Evolutionary conservation across 1,140 invertebrate species (phyloP).

Genomic region (Dreissena rostriformis): DNA sequence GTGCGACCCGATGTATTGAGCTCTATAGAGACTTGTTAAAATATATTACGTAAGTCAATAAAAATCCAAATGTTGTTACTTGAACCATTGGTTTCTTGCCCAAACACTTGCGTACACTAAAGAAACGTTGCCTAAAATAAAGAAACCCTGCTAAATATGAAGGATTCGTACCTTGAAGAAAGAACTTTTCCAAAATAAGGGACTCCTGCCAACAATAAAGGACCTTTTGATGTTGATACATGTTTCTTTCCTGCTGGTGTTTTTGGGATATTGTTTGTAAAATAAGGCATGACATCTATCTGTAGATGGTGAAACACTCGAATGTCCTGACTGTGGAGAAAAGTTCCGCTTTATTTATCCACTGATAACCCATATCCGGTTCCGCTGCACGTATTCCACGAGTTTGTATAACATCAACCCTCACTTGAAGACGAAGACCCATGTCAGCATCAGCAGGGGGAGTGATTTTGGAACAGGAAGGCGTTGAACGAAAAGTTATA

Average conservation of each 20-base stretch:
- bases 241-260: too few relatives aligned
- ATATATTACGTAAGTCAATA: too few relatives aligned
- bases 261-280: background rate
- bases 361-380: constrained; percentile 76
- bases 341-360: constrained; percentile 74
- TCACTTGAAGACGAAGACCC: background rate
- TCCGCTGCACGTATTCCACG: constrained; percentile 64
- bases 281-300: background rate
- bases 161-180: too few relatives aligned
- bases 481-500: background rate
- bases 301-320: constrained; percentile 43
- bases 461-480: background rate
- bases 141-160: too few relatives aligned
- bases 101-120: too few relatives aligned
- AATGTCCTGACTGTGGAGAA: constrained; percentile 74
- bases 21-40: too few relatives aligned
- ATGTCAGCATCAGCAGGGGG: background rate
- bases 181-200: too few relatives aligned
- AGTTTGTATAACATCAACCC: background rate
- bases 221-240: too few relatives aligned
- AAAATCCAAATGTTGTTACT: too few relatives aligned
- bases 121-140: too few relatives aligned
- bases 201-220: too few relatives aligned
- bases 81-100: background rate
- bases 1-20: too few relatives aligned